These are phyloP conservation scores for Hypsibius dujardini DNA, from an alignment of 1,140 invertebrate genomes.

Conservation along the genomic window DNA sequence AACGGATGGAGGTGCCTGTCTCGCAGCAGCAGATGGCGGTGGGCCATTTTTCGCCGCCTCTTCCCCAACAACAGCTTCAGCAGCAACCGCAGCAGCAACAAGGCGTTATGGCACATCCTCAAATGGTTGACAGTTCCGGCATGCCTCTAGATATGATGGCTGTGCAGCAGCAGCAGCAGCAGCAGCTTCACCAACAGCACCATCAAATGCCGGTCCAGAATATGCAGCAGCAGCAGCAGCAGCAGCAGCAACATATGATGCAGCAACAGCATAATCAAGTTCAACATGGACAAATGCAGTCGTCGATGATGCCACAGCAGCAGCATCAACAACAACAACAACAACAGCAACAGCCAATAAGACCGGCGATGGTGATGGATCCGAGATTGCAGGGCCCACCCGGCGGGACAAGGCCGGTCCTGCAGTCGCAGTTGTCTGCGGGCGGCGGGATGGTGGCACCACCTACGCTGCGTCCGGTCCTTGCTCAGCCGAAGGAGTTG, in stretches of 20 bases:
- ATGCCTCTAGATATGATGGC: background rate
- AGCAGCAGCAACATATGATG: background rate
- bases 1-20: background rate
- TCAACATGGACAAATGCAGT: conserved; percentile 1
- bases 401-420: background rate
- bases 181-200: background rate
- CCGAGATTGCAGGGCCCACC: background rate
- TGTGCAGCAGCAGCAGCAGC: background rate
- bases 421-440: background rate
- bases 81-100: background rate
- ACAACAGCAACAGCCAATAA: background rate
- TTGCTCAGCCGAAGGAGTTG: background rate
- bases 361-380: background rate
- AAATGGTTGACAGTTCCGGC: background rate
- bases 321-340: background rate
- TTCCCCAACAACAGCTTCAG: background rate
- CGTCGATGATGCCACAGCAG: background rate
- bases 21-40: background rate
- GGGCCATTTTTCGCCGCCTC: background rate
- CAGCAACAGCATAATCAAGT: background rate
- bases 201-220: background rate
- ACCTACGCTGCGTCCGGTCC: background rate
- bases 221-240: background rate
- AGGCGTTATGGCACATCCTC: background rate
- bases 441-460: background rate